These are phyloP conservation scores for Acrocephalus scirpaceus DNA, from an alignment of 2,797 vertebrate genomes.

Conservation along the genomic window DNA sequence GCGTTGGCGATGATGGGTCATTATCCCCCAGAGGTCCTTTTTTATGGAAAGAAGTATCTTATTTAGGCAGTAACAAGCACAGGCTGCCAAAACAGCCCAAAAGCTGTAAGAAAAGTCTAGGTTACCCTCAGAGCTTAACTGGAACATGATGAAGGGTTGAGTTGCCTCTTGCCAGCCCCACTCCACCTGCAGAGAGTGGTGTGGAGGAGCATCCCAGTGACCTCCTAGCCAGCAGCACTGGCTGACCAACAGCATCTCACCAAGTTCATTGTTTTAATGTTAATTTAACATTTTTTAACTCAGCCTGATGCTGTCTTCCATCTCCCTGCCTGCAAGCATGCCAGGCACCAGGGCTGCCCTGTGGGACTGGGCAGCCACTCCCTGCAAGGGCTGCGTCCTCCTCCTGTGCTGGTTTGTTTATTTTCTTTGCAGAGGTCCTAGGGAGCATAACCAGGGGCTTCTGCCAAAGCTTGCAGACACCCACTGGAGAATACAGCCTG, in stretches of 20 bases:
- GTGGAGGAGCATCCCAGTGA: background rate
- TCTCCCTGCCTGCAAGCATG: background rate
- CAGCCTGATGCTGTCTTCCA: background rate
- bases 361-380: background rate
- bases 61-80: background rate
- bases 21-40: background rate
- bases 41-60: background rate
- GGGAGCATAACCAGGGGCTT: background rate
- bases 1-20: background rate
- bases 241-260: background rate
- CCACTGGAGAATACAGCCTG: background rate
- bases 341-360: fast-evolving
- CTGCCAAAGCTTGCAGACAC: background rate
- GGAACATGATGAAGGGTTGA: background rate
- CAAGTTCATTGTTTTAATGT: background rate
- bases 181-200: background rate
- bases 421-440: background rate
- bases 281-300: background rate
- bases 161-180: fast-evolving
- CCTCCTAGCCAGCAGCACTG: background rate
- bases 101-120: background rate
- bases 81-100: background rate
- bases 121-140: background rate
- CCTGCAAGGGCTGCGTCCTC: background rate
- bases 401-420: background rate